Evolutionary conservation across 2,113 vertebrate genomes (phyloP), one percentile per base, ranked within the genome.

Genomic region (Egretta garzetta): DNA sequence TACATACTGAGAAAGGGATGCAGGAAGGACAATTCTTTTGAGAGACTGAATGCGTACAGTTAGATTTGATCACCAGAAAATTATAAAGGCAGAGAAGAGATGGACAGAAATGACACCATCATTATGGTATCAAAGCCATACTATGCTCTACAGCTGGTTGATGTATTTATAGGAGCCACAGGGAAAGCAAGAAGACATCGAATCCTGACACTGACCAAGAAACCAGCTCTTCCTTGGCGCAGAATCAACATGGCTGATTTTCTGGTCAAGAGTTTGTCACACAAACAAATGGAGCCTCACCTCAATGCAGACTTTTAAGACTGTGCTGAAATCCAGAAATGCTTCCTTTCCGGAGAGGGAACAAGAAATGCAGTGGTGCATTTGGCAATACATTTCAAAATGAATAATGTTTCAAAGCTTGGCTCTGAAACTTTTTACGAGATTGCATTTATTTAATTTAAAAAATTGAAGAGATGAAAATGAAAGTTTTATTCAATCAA

Each of bases 161-260:
- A 13, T 19, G 13, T 27, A n/a, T 56, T 88, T n/a, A 23, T 4
- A 67, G 53, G 45, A 67, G 59, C 50, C 75, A 83, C 9, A 21
- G 27, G 35, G 33, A 74, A 68, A 62, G 16, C 11, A 72, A 33
- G 63, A 26, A 16, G 8, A 64, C 22, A 37, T 8, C 3, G 4
- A 84, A 89, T 60, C n/a, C 52, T 60, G 22, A 28, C 35, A 23
- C 10, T 47, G 70, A 39, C 33, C 13, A 81, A 39, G 64, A 81
- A 28, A 16, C 81, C 5, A 26, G 13, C 26, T 84, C 41, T 37
- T 53, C 64, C 80, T 49, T 58, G 52, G 66, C 1, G 2, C 9
- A 55, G 62, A 75, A 91, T 47, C 67, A 64, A 21, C 0, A 6
- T 33, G 0, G 0, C 4, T 1, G 6, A 35, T 8, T 9, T 30